Evolutionary conservation across 2,888 invertebrate genomes (phyloP), one percentile per base, ranked within the genome.

Genomic region (Amblyjoppa proteus): DNA sequence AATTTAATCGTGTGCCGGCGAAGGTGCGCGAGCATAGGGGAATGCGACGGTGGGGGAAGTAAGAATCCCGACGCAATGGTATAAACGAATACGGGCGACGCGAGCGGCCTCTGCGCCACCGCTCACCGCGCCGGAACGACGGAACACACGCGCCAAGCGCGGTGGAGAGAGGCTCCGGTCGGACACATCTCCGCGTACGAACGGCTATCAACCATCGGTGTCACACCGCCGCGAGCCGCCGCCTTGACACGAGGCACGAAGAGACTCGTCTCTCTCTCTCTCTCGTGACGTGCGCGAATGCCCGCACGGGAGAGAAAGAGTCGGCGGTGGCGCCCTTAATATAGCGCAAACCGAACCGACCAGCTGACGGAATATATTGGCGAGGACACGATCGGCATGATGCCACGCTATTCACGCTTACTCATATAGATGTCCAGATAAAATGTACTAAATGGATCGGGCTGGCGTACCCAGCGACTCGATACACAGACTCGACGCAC

Each of bases 1-100:
- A 73, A 61, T 38, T 78, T 69, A 68, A 83, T 83, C 82, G 71
- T 45, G 77, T 68, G 68, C 74, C 78, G 78, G 78, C 74, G 74
- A 70, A 83, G 79, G 78, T 74, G 78, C 78, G 34, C 74, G 69
- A 45, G 78, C 25, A 58, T 41, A 38, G 25, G 77, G 49, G 58
- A 61, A 64, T 64, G 64, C 31, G 64, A 64, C 28, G 28, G 58
- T 64, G 64, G 64, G 64, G 64, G 64, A 34, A 34, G 61, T 28
- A 31, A 31, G 64, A 64, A 34, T 64, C 64, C 31, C 61, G 16
- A 11, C 13, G 31, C 31, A 25, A 31, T 16, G 16, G 64, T 64
- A 64, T 61, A 61, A 11, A 61, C 31, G 28, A 58, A 25, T 58
- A 28, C 64, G 45, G 16, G n/a, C 64, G 64, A 64, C 64, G n/a